Conservation (phyloP, 1,140 invertebrate genomes). For the Steinernema feltiae region DNA sequence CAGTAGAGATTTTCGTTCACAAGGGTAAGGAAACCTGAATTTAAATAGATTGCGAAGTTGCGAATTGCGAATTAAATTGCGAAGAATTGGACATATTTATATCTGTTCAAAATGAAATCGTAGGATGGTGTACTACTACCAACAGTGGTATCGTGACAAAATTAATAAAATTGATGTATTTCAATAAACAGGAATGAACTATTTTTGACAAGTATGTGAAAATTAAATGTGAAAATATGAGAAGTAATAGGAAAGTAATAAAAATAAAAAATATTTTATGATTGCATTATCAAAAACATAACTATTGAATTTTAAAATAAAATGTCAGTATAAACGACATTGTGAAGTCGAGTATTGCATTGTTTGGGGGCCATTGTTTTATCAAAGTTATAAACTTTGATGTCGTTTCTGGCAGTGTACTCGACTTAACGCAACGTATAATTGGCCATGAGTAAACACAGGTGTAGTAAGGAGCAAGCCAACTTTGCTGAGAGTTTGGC, state of each 20-base stretch:
- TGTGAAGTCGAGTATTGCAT: not conserved
- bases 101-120: no score
- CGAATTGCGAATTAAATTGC: no score
- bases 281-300: not conserved
- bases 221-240: not conserved
- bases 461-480: conserved; percentile 56
- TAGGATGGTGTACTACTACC: no score
- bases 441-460: conserved; percentile 60
- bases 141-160: no score
- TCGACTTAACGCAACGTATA: conserved; percentile 49
- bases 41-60: no score
- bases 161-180: no score
- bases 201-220: not conserved
- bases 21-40: no score
- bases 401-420: not conserved
- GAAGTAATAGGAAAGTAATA: not conserved
- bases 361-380: not conserved
- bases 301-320: not conserved
- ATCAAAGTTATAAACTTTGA: not conserved
- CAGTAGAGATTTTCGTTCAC: no score
- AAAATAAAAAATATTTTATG: not conserved
- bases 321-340: not conserved
- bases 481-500: conserved; percentile 57
- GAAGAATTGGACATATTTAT: no score
- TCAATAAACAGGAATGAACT: no score